Evolutionary conservation across 2,113 vertebrate genomes (phyloP).

Genomic region (Camelus dromedarius): DNA sequence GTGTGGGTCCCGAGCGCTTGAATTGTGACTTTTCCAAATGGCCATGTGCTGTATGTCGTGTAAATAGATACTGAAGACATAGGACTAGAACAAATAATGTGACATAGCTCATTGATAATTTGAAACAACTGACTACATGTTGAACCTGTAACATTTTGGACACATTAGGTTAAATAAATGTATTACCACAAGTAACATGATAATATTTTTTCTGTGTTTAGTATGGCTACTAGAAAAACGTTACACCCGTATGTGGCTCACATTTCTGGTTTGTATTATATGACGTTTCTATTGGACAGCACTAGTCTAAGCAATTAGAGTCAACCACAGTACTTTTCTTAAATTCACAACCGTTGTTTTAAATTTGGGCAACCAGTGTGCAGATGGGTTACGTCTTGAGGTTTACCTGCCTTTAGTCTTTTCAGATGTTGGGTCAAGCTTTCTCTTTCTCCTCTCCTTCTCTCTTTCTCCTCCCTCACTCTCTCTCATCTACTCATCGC

Average conservation of each 20-base stretch:
- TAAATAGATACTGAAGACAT: neutral
- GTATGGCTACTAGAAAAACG: neutral
- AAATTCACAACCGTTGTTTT: slow-evolving; percentile 54
- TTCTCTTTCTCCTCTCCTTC: neutral
- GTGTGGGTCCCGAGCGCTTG: neutral
- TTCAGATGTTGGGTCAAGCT: slow-evolving; percentile 64
- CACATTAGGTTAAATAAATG: neutral
- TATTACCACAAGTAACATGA: neutral
- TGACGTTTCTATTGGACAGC: slow-evolving; percentile 23
- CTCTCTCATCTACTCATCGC: slow-evolving; percentile 56
- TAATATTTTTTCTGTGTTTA: slow-evolving; percentile 37
- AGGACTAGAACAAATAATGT: neutral
- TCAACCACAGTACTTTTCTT: neutral
- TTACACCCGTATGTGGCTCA: neutral
- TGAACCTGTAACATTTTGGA: neutral
- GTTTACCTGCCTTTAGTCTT: slow-evolving; percentile 57
- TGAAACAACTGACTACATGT: neutral
- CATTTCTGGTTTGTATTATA: slow-evolving; percentile 16
- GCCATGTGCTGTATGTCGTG: neutral
- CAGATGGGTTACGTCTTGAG: slow-evolving; percentile 74
- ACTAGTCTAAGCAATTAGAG: neutral
- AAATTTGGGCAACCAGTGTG: slow-evolving; percentile 44
- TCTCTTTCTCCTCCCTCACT: neutral
- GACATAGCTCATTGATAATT: neutral
- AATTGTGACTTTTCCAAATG: neutral